Evolutionary conservation across 2,797 vertebrate species (phyloP).

Genomic region (Sardinella longiceps): DNA sequence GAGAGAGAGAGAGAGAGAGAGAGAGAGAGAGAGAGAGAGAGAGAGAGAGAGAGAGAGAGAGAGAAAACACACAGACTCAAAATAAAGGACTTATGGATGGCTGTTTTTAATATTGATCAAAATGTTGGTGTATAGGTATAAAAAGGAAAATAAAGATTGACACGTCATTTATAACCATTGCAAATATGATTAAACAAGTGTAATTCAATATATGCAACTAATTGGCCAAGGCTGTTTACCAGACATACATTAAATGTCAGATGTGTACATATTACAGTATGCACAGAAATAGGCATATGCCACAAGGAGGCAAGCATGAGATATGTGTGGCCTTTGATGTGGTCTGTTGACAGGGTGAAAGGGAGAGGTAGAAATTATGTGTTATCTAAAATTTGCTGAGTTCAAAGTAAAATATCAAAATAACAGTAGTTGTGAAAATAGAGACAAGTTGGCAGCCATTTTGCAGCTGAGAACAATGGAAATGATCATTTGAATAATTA

Average conservation of each 20-base stretch:
- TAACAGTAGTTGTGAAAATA: too few relatives aligned
- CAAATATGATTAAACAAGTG: not conserved
- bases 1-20: too few relatives aligned
- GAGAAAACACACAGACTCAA: too few relatives aligned
- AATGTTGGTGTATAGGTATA: not conserved
- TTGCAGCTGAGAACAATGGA: too few relatives aligned
- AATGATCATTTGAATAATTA: too few relatives aligned
- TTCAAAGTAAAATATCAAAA: too few relatives aligned
- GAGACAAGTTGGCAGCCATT: too few relatives aligned
- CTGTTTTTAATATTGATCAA: slow-evolving; percentile 9
- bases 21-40: not conserved
- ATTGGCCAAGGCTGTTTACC: not conserved
- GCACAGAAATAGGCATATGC: not conserved
- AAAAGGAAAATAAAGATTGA: slow-evolving; percentile 10
- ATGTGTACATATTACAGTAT: too few relatives aligned
- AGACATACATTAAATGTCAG: not conserved
- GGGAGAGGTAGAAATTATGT: too few relatives aligned
- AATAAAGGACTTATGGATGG: not conserved
- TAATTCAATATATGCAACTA: not conserved
- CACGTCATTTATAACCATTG: not conserved
- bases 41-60: too few relatives aligned
- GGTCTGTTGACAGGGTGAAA: too few relatives aligned
- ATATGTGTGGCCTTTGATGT: not conserved
- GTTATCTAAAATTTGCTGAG: too few relatives aligned
- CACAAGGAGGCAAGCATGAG: not conserved